A percentile compares a stretch with the other conserved stretches of the same genome.
Evolutionary conservation across 2,797 vertebrate genomes (phyloP).

Genomic region (Pipistrellus pipistrellus): DNA sequence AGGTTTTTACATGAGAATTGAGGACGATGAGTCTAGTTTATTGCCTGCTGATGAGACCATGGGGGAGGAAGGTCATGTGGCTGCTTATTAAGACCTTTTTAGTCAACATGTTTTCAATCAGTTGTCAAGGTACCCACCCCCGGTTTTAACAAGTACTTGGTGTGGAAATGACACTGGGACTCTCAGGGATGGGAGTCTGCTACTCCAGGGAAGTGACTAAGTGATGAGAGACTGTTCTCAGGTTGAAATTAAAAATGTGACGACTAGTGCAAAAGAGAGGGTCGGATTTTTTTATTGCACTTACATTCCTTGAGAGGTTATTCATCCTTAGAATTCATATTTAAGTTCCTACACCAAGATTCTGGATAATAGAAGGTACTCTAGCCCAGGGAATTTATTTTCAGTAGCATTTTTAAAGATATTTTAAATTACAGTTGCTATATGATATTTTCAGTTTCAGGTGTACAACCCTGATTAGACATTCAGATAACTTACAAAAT

Average conservation of each 20-base stretch:
- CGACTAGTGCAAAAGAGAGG: not conserved
- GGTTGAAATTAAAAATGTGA: not conserved
- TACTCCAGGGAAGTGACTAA: conserved; percentile 66
- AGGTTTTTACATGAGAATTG: conserved; percentile 76
- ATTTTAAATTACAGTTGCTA: not conserved
- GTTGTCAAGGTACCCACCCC: conserved; percentile 61
- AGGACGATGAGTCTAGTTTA: conserved; percentile 66
- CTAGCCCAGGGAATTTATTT: not conserved
- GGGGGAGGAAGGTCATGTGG: conserved; percentile 71
- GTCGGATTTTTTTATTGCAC: not conserved
- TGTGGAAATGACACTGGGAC: conserved; percentile 62
- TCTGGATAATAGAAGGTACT: not conserved
- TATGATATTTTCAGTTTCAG: not conserved
- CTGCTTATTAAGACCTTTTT: conserved; percentile 76
- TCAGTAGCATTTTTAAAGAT: not conserved
- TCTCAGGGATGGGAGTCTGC: conserved; percentile 39
- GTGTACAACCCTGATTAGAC: not conserved
- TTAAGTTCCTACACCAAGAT: not conserved
- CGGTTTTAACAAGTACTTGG: conserved; percentile 69
- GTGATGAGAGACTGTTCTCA: conserved; percentile 5
- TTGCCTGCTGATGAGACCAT: conserved; percentile 72
- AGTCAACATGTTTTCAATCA: conserved; percentile 77
- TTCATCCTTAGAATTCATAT: conserved; percentile 11
- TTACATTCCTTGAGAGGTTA: not conserved
- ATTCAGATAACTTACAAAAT: not conserved